phyloP scores from a whole-genome alignment of 2,113 vertebrate species.

The Apteryx mantelli region DNA sequence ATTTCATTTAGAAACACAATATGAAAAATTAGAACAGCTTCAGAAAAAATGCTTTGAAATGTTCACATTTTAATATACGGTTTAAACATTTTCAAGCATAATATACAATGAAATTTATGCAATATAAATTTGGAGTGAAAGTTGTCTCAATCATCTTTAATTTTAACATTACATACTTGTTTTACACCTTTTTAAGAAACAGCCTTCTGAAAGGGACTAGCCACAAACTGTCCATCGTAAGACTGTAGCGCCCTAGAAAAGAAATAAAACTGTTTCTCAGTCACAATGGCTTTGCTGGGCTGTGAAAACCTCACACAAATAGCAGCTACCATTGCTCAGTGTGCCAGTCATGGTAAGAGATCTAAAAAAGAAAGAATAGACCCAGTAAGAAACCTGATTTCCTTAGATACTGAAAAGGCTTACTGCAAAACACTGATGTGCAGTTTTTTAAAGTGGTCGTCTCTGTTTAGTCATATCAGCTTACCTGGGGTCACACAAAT shows the following conservation, averaged over 20 bases:
- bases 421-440: background rate
- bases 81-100: background rate
- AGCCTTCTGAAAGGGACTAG: background rate
- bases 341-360: background rate
- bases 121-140: background rate
- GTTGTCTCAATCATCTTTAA: background rate
- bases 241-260: background rate
- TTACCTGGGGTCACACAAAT: background rate
- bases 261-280: background rate
- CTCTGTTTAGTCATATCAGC: background rate
- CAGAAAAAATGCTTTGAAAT: background rate
- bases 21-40: background rate
- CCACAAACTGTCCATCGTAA: background rate
- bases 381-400: background rate
- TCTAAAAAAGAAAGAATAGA: constrained; percentile 20
- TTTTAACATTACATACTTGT: background rate
- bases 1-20: background rate
- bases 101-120: background rate
- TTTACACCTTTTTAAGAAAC: background rate
- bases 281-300: background rate
- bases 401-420: constrained; percentile 5
- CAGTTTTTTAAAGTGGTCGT: background rate
- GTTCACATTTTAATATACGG: background rate
- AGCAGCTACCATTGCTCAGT: background rate
- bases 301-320: background rate